Evolutionary conservation across 2,888 invertebrate species (phyloP).

Genomic region (Pandemis corylana): DNA sequence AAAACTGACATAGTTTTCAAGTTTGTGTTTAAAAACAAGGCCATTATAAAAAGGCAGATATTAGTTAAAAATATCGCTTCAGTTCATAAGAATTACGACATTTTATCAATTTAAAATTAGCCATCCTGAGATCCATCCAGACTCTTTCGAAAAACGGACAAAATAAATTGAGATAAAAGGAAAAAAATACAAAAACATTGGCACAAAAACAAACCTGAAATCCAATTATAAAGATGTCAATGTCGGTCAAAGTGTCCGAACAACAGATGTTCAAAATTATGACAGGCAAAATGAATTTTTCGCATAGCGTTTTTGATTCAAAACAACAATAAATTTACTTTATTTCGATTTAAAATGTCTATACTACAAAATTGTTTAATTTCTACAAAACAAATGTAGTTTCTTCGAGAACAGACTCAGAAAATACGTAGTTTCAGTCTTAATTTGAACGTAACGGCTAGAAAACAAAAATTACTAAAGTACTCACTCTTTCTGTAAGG

Average conservation of each 20-base stretch:
- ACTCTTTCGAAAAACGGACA: not conserved
- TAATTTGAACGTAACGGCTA: not conserved
- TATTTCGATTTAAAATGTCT: not conserved
- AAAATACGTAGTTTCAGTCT: not conserved
- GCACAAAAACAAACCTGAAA: not conserved
- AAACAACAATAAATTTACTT: slow-evolving; percentile 7
- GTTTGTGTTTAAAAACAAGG: slow-evolving; percentile 3
- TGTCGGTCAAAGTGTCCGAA: slow-evolving; percentile 11
- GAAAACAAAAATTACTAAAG: slow-evolving; percentile 2
- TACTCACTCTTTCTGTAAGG: slow-evolving; percentile 82
- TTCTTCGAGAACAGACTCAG: not conserved
- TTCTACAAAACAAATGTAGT: not conserved
- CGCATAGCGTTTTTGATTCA: not conserved
- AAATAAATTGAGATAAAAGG: not conserved
- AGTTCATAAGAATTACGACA: too few species aligned
- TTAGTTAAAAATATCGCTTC: not conserved
- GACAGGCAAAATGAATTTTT: slow-evolving; percentile 5
- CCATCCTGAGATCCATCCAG: too few species aligned
- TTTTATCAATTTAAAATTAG: too few species aligned
- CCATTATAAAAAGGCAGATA: not conserved
- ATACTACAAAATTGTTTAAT: not conserved
- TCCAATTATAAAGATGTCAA: slow-evolving; percentile 24
- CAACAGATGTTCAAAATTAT: slow-evolving; percentile 13
- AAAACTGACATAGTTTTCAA: slow-evolving; percentile 15
- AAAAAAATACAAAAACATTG: slow-evolving; percentile 19